phyloP scores from a whole-genome alignment of 2,888 invertebrate species.

The Amiota mariae region DNA sequence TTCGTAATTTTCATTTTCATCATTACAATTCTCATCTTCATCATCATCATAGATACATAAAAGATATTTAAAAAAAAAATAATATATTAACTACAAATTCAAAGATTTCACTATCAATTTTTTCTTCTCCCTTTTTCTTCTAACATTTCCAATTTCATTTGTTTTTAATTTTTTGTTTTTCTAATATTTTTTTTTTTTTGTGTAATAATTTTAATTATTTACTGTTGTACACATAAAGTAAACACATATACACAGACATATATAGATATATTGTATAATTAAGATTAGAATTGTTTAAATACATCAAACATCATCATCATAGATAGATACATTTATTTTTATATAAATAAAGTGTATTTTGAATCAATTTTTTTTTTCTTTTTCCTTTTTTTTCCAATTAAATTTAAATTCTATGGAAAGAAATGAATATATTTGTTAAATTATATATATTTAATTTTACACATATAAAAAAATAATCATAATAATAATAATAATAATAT shows the following conservation, averaged over 20 bases:
- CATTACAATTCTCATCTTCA: neutral
- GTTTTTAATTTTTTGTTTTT: too few relatives aligned
- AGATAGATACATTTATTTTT: slow-evolving; percentile 37
- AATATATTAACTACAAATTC: slow-evolving; percentile 38
- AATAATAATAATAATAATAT: slow-evolving; percentile 47
- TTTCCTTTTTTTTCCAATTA: slow-evolving; percentile 42
- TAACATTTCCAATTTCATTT: too few relatives aligned
- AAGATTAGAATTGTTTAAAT: slow-evolving; percentile 38
- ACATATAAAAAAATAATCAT: slow-evolving; percentile 61
- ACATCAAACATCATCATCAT: slow-evolving; percentile 50
- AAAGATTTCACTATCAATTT: slow-evolving; percentile 32
- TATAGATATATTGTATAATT: slow-evolving; percentile 35
- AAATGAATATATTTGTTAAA: slow-evolving; percentile 52
- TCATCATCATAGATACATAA: too few relatives aligned
- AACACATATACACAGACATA: slow-evolving; percentile 52
- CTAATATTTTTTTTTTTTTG: neutral
- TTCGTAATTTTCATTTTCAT: too few relatives aligned
- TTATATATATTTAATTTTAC: slow-evolving; percentile 6
- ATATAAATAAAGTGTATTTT: slow-evolving; percentile 30
- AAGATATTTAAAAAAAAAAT: neutral
- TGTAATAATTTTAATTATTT: slow-evolving; percentile 55
- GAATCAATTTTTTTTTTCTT: slow-evolving; percentile 42
- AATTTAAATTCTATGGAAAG: slow-evolving; percentile 63
- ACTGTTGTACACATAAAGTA: slow-evolving; percentile 48
- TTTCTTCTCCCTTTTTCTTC: neutral